Evolutionary conservation across 2,797 vertebrate genomes (phyloP).

Genomic region (Acanthurus tractus): DNA sequence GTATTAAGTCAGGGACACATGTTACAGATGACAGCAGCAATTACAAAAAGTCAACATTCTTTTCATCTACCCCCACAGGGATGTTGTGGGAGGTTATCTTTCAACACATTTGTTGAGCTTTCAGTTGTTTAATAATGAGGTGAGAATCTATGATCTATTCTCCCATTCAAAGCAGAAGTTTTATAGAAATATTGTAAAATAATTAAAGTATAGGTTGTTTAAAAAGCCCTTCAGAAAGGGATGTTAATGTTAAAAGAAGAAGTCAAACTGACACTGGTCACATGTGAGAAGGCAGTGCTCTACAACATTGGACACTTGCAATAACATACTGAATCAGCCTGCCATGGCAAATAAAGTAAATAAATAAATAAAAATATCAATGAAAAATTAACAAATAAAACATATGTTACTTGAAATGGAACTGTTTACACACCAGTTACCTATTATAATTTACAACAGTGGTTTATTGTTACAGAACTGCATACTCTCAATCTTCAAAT

Average conservation of each 20-base stretch:
- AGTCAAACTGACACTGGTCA: not conserved
- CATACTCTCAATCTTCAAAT: not conserved
- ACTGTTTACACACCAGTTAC: slow-evolving; percentile 16
- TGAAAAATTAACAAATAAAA: not conserved
- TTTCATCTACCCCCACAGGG: not conserved
- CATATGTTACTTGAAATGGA: slow-evolving; percentile 21
- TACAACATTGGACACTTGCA: not conserved
- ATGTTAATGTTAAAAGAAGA: too few relatives aligned
- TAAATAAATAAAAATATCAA: too few relatives aligned
- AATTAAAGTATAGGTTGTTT: not conserved
- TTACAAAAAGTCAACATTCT: not conserved
- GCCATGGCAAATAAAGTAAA: not conserved
- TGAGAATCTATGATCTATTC: not conserved
- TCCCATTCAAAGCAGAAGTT: not conserved
- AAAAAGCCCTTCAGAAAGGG: too few relatives aligned
- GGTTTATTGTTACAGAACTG: slow-evolving; percentile 5
- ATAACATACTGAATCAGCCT: slow-evolving; percentile 8
- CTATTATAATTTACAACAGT: slow-evolving; percentile 1
- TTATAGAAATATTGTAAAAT: not conserved
- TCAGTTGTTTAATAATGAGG: not conserved
- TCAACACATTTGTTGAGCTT: not conserved
- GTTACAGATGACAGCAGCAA: not conserved
- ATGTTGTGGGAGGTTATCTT: not conserved
- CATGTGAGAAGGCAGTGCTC: not conserved
- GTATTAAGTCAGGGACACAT: not conserved